Percentiles rank a stretch among this genome's conserved stretches.
These are phyloP conservation scores for Danio albolineatus DNA, from an alignment of 2,797 vertebrate genomes.

Conservation along the genomic window DNA sequence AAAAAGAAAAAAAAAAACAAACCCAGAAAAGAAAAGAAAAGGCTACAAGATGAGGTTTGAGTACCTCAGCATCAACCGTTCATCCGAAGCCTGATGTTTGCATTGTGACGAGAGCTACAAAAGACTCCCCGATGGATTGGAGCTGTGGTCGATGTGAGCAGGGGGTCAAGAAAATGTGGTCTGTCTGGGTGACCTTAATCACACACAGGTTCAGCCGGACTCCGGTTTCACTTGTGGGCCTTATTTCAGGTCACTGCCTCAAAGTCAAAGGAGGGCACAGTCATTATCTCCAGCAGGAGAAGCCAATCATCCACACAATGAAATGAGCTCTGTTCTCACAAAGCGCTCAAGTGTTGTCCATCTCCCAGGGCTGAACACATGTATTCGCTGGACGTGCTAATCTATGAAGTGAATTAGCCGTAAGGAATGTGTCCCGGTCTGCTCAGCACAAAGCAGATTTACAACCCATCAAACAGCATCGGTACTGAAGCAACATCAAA, in stretches of 20 bases:
- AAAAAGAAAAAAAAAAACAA: no score
- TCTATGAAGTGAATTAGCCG: conserved; percentile 64
- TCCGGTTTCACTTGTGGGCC: conserved; percentile 81
- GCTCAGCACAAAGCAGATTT: conserved; percentile 42
- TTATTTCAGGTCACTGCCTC: conserved; percentile 85
- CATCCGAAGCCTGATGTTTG: conserved; percentile 65
- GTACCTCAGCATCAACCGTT: conserved; percentile 65
- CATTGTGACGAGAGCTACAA: conserved; percentile 70
- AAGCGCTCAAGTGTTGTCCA: conserved; percentile 80
- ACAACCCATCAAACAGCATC: conserved; percentile 47
- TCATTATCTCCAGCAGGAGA: conserved; percentile 83
- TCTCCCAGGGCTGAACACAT: conserved; percentile 75
- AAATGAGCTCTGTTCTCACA: conserved; percentile 79
- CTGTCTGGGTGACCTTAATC: conserved; percentile 82
- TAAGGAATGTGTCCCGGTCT: conserved; percentile 57
- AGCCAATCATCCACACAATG: conserved; percentile 84
- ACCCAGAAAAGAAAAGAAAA: conserved; percentile 51
- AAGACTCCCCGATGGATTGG: conserved; percentile 71
- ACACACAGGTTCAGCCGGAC: conserved; percentile 80
- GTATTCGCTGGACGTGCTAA: conserved; percentile 68
- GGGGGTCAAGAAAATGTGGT: conserved; percentile 80
- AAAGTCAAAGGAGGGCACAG: conserved; percentile 84
- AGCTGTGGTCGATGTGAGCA: conserved; percentile 71
- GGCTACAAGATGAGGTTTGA: conserved; percentile 27
- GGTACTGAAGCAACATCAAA: conserved; percentile 28